A percentile compares a stretch with the other conserved stretches of the same genome.
Conservation (phyloP, 2,888 invertebrate species). For the Strigamia crassipes region DNA sequence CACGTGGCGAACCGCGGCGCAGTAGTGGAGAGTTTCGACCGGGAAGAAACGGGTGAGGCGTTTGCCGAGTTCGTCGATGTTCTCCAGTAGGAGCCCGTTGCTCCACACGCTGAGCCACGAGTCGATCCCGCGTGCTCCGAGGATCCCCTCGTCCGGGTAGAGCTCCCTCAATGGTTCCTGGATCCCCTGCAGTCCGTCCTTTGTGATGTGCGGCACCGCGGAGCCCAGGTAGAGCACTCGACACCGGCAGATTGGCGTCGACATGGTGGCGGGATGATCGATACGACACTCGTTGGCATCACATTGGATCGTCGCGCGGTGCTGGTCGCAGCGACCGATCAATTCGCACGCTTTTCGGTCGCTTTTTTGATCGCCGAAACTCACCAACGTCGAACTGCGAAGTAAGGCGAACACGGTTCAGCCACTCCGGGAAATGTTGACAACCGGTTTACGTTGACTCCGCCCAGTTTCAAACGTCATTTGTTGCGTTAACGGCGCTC, state of each 20-base stretch:
- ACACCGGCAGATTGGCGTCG: conserved; percentile 94
- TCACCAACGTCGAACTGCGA: background rate
- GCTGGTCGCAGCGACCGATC: background rate
- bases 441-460: background rate
- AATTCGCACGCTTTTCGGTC: background rate
- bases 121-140: conserved; percentile 86
- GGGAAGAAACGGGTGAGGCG: conserved; percentile 94
- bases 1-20: conserved; percentile 91
- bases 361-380: background rate
- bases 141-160: conserved; percentile 91
- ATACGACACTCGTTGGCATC: background rate
- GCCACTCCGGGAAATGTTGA: background rate
- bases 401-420: background rate
- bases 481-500: background rate
- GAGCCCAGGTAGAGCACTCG: conserved; percentile 95
- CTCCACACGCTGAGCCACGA: conserved; percentile 98
- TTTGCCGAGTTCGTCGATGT: conserved; percentile 93
- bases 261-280: conserved; percentile 55
- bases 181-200: conserved; percentile 95
- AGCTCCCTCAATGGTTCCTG: conserved; percentile 95
- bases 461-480: background rate
- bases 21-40: conserved; percentile 92
- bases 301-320: background rate
- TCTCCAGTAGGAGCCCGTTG: conserved; percentile 89
- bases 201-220: conserved; percentile 94